Evolutionary conservation across 2,888 invertebrate genomes (phyloP).

Genomic region (Mantis religiosa): DNA sequence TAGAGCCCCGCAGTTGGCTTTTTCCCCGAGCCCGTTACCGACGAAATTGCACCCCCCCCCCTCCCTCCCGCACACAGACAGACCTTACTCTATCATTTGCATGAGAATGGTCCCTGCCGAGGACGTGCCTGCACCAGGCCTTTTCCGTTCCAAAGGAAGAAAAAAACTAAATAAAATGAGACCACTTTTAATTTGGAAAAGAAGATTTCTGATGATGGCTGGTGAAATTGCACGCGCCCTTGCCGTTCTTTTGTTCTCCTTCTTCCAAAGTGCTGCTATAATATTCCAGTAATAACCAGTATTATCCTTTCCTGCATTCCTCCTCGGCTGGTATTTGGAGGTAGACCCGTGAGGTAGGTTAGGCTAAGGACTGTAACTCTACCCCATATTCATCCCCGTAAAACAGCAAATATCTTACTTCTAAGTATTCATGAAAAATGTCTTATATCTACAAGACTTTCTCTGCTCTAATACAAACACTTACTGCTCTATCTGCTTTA

Average conservation of each 20-base stretch:
- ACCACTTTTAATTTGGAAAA: slow-evolving; percentile 13
- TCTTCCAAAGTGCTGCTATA: neutral
- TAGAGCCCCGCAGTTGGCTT: slow-evolving; percentile 28
- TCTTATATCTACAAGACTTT: too few species aligned
- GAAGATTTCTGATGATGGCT: slow-evolving; percentile 11
- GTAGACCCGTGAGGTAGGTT: too few species aligned
- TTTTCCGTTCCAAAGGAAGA: neutral
- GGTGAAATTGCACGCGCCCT: slow-evolving; percentile 7
- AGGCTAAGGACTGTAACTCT: too few species aligned
- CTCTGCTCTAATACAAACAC: too few species aligned
- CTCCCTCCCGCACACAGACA: too few species aligned
- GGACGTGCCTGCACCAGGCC: neutral
- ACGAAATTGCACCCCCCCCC: neutral
- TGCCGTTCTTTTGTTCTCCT: neutral
- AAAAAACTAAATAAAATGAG: neutral
- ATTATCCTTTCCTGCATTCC: neutral
- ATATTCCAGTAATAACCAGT: neutral
- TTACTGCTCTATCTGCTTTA: too few species aligned
- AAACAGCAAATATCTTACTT: too few species aligned
- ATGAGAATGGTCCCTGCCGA: neutral
- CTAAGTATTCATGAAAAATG: too few species aligned
- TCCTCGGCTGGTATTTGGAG: neutral
- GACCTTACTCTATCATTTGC: slow-evolving; percentile 14
- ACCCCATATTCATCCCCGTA: too few species aligned
- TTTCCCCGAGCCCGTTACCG: neutral